These are phyloP conservation scores for Andrena bucephala DNA, from an alignment of 2,888 invertebrate species.

Conservation along the genomic window DNA sequence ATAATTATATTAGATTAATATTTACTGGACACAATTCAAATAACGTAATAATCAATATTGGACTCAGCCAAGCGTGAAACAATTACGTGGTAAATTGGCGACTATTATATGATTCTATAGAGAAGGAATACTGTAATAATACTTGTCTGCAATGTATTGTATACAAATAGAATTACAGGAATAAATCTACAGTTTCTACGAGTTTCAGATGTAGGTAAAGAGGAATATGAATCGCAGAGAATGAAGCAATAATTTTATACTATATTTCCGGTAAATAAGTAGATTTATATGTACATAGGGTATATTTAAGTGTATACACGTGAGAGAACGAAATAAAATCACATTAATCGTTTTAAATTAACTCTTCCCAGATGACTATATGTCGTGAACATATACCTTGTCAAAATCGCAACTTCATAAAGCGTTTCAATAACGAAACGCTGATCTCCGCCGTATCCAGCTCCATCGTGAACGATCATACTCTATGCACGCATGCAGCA, in stretches of 20 bases:
- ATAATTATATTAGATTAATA: too few species aligned
- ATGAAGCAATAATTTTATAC: slow-evolving; percentile 38
- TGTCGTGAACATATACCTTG: slow-evolving; percentile 38
- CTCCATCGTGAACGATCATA: slow-evolving; percentile 1
- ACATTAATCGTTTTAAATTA: slow-evolving; percentile 55
- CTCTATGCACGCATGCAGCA: slow-evolving; percentile 19
- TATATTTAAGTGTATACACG: slow-evolving; percentile 41
- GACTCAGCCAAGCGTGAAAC: too few species aligned
- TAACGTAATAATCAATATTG: too few species aligned
- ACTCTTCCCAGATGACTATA: slow-evolving; percentile 2
- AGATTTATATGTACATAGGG: slow-evolving; percentile 53
- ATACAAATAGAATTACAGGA: background rate
- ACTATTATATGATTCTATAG: too few species aligned
- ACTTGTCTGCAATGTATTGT: background rate
- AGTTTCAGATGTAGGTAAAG: slow-evolving; percentile 1
- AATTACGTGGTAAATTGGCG: too few species aligned
- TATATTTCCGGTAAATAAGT: slow-evolving; percentile 53
- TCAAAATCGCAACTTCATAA: slow-evolving; percentile 54
- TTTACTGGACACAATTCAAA: too few species aligned
- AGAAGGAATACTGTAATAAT: too few species aligned
- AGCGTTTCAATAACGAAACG: slow-evolving; percentile 46
- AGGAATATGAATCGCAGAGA: slow-evolving; percentile 15
- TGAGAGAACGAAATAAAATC: slow-evolving; percentile 55
- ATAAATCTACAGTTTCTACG: background rate
- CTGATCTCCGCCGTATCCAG: slow-evolving; percentile 20